Percentiles rank a stretch among this genome's conserved stretches.
Conservation (phyloP, 2,888 invertebrate species). For the Agrotis segetum region DNA sequence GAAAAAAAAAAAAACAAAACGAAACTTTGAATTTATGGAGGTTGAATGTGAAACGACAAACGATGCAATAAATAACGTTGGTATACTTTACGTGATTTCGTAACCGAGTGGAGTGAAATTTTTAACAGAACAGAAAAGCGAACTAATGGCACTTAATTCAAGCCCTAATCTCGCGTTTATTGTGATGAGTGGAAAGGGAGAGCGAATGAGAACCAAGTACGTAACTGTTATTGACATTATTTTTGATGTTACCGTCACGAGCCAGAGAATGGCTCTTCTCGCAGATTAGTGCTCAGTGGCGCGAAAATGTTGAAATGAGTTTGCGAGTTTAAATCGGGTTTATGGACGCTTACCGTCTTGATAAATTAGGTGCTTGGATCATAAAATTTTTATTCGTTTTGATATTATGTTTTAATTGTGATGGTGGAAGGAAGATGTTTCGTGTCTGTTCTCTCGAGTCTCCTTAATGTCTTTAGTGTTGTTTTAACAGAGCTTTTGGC, state of each 20-base stretch:
- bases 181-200: slow-evolving; percentile 71
- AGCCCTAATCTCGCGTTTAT: slow-evolving; percentile 68
- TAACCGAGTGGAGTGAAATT: slow-evolving; percentile 62
- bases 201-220: slow-evolving; percentile 63
- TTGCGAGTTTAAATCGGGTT: slow-evolving; percentile 64
- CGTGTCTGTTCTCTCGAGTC: slow-evolving; percentile 7
- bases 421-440: slow-evolving; percentile 33
- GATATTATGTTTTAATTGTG: slow-evolving; percentile 61
- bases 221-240: slow-evolving; percentile 73
- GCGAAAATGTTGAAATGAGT: slow-evolving; percentile 67
- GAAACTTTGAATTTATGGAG: slow-evolving; percentile 64
- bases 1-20: slow-evolving; percentile 59
- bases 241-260: slow-evolving; percentile 74
- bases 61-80: slow-evolving; percentile 64
- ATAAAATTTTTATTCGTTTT: slow-evolving; percentile 52
- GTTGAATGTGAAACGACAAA: slow-evolving; percentile 67
- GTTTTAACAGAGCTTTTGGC: background rate
- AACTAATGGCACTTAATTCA: slow-evolving; percentile 65
- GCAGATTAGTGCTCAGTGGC: slow-evolving; percentile 67
- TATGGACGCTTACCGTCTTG: slow-evolving; percentile 64
- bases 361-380: slow-evolving; percentile 60
- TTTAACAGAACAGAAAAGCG: slow-evolving; percentile 62
- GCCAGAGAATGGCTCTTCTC: slow-evolving; percentile 63
- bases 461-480: background rate
- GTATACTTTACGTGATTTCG: slow-evolving; percentile 66